Base-by-base conservation (phyloP, 2,888 invertebrate genomes). In the Pristionchus maxplancki region DNA sequence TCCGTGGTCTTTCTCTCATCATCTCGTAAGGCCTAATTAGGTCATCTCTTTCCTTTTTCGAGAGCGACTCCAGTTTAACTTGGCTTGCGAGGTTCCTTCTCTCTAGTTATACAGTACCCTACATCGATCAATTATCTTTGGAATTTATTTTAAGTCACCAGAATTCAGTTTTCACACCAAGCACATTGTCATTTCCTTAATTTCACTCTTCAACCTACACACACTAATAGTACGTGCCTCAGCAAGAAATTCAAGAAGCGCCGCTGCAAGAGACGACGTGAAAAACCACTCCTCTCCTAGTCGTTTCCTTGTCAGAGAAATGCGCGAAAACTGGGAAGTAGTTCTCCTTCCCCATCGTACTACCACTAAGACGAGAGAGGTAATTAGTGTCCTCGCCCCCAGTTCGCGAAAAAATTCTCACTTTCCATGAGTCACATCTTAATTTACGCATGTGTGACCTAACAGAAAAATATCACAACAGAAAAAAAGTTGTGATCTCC, bases 1-100 rank as follows among this genome's bases (percentile, higher is more conserved):
- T 71, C 37, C 71, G 37, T 71, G 37, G 71, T 71, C 71, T 71
- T 71, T 71, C 71, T 71, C 37, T 71, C 71, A 71, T 71, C 71
- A 78, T 78, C 78, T 78, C 78, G 11, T 78, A 74, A 37, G 24
- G 50, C 20, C 74, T 78, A 78, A 78, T 78, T 78, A 78, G 78
- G 78, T 78, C 78, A 78, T 44, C 48, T 40, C 78, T 78, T 48
- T 48, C 48, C 31, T 78, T 28, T 40, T 48, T 34, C 64, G 37
- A 71, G 58, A 34, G 24, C 13, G 37, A 71, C 71, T 71, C 15
- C 67, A 37, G 71, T 37, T 71, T 71, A 20, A 71, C 71, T 40
- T 37, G 34, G 71, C 71, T 71, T 37, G 37, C 37, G 24, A 71
- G 24, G 71, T 71, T 71, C 71, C 24, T 20, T 71, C 20, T 48